Conservation (phyloP, 2,113 vertebrate species). For the Psophia crepitans region DNA sequence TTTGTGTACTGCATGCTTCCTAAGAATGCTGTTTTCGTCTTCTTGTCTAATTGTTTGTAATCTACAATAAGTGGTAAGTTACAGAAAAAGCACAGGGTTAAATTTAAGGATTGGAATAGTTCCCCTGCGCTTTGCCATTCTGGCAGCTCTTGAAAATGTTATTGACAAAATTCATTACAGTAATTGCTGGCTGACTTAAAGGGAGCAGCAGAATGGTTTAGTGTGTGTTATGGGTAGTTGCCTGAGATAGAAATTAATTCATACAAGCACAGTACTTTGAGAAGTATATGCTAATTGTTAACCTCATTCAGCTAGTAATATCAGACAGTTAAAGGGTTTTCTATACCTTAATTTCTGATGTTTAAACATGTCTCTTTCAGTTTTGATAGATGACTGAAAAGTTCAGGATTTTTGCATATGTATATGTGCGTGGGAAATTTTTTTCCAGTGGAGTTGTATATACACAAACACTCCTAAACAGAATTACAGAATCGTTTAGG, state of each 20-base stretch:
- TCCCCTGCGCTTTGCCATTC: background rate
- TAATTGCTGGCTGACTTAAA: background rate
- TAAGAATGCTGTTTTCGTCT: background rate
- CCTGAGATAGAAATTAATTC: background rate
- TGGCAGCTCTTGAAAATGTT: background rate
- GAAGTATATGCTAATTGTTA: background rate
- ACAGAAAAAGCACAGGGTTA: background rate
- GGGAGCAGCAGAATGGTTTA: background rate
- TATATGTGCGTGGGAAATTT: background rate
- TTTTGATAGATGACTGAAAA: background rate
- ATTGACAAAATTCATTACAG: background rate
- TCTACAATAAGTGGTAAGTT: background rate
- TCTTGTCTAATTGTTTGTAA: background rate
- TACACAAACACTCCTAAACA: background rate
- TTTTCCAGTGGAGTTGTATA: background rate
- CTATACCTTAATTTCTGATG: background rate
- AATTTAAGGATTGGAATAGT: background rate
- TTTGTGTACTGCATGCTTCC: background rate
- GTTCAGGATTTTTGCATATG: background rate
- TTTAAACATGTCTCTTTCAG: background rate
- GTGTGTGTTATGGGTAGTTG: background rate
- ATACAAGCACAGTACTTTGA: background rate
- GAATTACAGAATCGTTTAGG: no score
- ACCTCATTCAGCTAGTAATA: background rate
- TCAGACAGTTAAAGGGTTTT: background rate